Evolutionary conservation across 2,888 invertebrate genomes (phyloP), one percentile per base, ranked within the genome.

Genomic region (Macrosiphum euphorbiae): DNA sequence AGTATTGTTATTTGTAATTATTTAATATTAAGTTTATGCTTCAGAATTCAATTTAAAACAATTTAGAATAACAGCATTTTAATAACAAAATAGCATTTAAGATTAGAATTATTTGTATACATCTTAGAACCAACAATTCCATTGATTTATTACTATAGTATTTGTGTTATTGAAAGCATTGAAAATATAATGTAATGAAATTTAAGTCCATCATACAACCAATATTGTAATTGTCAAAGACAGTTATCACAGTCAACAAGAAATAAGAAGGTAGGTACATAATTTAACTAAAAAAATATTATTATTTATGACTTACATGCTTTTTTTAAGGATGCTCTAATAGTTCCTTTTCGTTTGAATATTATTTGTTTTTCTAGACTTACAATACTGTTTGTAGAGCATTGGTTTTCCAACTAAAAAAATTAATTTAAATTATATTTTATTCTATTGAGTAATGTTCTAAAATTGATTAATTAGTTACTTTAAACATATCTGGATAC

Each of bases 321-420:
- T 26, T 58, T 26, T 8, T 26, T 58, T 2, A 58, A 58, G 58
- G 2, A 5, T 3, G 0, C 1, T 90, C 93, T 90, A 1, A 61
- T 41, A 26, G 61, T 61, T 13, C 0, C 10, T 24, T 90, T 41
- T 35, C 0, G 50, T 61, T 88, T 7, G 0, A 7, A 1, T 47
- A 24, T 7, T 13, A 11, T 28, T 58, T n/a, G 35, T 41, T 58
- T 20, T 86, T 41, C 47, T 89, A 93, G 0, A 24, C 3, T 44
- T 4, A 94, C 41, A 87, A 90, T 10, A 90, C 94, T 94, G 28
- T 86, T 94, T 5, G 90, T 52, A 24, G 94, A 90, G 16, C 87
- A 90, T 41, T 50, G 52, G 47, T 94, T 4, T 24, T 90, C 52
- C 11, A 94, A 52, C 94, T 94, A 52, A n/a, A 94, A 90, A 92